Conservation (phyloP, 1,140 invertebrate genomes). For the Homarus americanus region DNA sequence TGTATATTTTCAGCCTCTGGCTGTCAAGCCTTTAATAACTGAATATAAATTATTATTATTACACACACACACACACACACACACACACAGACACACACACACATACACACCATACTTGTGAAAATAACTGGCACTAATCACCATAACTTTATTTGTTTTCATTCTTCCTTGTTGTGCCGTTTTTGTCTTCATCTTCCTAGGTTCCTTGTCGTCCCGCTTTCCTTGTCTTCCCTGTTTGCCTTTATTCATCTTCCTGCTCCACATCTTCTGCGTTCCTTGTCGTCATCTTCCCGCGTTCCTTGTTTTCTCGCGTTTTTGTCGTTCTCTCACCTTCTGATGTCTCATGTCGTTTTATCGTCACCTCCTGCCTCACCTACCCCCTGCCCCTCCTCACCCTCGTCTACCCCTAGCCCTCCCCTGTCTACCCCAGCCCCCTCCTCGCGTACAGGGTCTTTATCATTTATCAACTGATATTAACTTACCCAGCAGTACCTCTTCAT, state of each 20-base stretch:
- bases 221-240: neutral
- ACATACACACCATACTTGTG: neutral
- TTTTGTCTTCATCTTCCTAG: neutral
- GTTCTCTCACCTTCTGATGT: neutral
- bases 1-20: too few species aligned
- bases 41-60: too few species aligned
- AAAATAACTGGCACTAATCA: neutral
- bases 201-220: neutral
- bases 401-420: neutral
- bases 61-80: slow-evolving; percentile 48
- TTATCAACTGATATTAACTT: too few species aligned
- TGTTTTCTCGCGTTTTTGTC: neutral
- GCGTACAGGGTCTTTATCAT: too few species aligned
- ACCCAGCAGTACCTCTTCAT: too few species aligned
- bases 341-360: neutral
- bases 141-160: neutral
- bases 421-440: neutral
- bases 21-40: too few species aligned
- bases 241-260: neutral
- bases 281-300: neutral
- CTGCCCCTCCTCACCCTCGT: neutral
- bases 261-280: neutral
- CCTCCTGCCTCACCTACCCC: too few species aligned
- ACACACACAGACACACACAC: slow-evolving; percentile 42
- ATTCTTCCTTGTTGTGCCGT: neutral